These are phyloP conservation scores for Mungos mungo DNA, from an alignment of 2,113 vertebrate genomes.

Conservation along the genomic window DNA sequence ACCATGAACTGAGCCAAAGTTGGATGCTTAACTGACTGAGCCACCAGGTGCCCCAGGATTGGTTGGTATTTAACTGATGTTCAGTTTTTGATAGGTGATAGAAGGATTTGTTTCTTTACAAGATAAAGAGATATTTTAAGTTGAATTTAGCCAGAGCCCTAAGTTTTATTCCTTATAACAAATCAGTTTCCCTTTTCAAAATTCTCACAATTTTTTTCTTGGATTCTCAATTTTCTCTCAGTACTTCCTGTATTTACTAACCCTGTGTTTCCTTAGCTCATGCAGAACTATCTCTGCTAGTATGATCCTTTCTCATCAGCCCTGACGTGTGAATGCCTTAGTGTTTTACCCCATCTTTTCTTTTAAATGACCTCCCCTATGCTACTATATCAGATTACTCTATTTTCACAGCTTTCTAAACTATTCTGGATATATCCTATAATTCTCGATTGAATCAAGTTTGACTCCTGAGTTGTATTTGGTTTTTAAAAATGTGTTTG, in stretches of 20 bases:
- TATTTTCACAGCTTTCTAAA: not conserved
- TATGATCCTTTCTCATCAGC: conserved; percentile 22
- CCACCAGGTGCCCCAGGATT: not conserved
- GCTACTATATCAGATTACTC: not conserved
- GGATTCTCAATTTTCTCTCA: not conserved
- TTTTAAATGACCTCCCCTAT: not conserved
- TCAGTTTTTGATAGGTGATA: not conserved
- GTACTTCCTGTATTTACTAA: not conserved
- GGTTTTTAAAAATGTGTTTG: not conserved
- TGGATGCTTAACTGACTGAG: too few relatives aligned
- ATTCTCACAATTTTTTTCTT: not conserved
- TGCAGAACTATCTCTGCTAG: not conserved
- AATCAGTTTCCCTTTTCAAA: not conserved
- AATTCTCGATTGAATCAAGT: not conserved
- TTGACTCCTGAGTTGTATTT: not conserved
- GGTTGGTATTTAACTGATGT: not conserved
- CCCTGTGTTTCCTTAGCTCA: not conserved
- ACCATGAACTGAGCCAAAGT: too few relatives aligned
- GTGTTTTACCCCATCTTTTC: not conserved
- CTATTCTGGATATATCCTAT: not conserved
- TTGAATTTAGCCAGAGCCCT: not conserved
- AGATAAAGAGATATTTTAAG: conserved; percentile 32
- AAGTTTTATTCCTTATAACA: not conserved
- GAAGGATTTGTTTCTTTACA: not conserved
- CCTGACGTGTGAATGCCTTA: not conserved